Evolutionary conservation across 2,797 vertebrate species (phyloP), one percentile per base, ranked within the genome.

Genomic region (Rhincodon typus): DNA sequence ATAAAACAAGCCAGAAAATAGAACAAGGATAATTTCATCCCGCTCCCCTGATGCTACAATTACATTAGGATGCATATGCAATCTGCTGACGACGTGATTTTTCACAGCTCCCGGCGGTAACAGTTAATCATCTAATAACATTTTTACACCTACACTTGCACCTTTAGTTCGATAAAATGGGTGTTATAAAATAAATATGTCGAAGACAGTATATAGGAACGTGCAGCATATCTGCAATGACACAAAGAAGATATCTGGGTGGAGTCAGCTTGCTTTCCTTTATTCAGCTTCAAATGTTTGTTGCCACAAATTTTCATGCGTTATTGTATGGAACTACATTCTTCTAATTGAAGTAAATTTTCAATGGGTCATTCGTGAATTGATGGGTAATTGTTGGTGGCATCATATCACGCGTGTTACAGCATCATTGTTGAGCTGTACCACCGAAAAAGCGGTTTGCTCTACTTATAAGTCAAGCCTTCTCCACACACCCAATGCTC

Each of bases 211-310:
- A 77, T 30, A n/a, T 42, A 50, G 42, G 69, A 69, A 53, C 12
- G 42, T 53, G 30, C 23, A 53, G 94, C 30, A 74, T 53, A 77
- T 95, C 94, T 77, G 94, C 94, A 95, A 3, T 77, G 69, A 50
- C 94, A 95, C 94, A 95, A 95, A 95, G 94, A 53, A 46, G 70
- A 95, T 30, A 34, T 7, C 94, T 53, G 94, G 94, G 94, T 95
- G 94, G 94, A 95, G 94, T n/a, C 70, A 53, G 94, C 12, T 27
- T 95, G 70, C 42, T 77, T 77, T 30, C 70, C 53, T n/a, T 57
- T 74, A n/a, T 17, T 27, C 3, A n/a, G 42, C 88, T 70, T 87
- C 79, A 74, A 94, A 74, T 42, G 67, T 30, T 25, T 87, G 34
- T 87, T 38, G 0, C 19, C 67, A 94, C n/a, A 50, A 15, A 50